These are phyloP conservation scores for Lymantria monacha DNA, from an alignment of 2,888 invertebrate genomes.

Conservation along the genomic window DNA sequence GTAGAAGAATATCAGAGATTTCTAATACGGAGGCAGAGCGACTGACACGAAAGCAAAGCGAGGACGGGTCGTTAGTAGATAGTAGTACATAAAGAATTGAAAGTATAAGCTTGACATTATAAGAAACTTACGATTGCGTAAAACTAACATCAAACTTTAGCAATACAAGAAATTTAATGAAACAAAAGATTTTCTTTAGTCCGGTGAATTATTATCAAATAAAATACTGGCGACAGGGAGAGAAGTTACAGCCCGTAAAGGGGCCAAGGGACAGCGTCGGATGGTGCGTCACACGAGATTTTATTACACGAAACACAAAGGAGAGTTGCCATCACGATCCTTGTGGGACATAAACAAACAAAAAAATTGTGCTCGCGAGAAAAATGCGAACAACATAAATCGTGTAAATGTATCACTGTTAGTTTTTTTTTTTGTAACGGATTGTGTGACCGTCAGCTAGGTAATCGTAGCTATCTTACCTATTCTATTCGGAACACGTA, in stretches of 20 bases:
- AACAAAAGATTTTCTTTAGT: conserved; percentile 55
- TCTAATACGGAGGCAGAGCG: too few relatives aligned
- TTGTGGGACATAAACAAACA: conserved; percentile 49
- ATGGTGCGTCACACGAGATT: conserved; percentile 59
- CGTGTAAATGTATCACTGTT: conserved; percentile 13
- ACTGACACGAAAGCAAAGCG: too few relatives aligned
- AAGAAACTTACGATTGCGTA: conserved; percentile 32
- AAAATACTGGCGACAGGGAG: conserved; percentile 68
- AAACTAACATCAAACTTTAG: conserved; percentile 39
- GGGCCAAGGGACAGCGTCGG: conserved; percentile 52
- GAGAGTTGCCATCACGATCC: conserved; percentile 50
- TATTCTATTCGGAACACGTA: too few relatives aligned
- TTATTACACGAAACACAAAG: conserved; percentile 68
- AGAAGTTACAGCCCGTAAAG: conserved; percentile 70
- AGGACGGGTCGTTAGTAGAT: too few relatives aligned
- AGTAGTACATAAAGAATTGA: too few relatives aligned
- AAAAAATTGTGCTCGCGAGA: conserved; percentile 44
- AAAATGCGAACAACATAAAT: conserved; percentile 27
- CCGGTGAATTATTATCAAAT: conserved; percentile 66
- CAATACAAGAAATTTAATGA: conserved; percentile 54
- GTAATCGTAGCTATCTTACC: not conserved
- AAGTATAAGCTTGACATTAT: too few relatives aligned
- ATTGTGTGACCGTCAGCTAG: not conserved
- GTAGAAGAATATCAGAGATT: too few relatives aligned
- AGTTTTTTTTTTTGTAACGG: not conserved